phyloP scores from a whole-genome alignment of 2,888 invertebrate species.

The Sphaerophoria rueppellii region DNA sequence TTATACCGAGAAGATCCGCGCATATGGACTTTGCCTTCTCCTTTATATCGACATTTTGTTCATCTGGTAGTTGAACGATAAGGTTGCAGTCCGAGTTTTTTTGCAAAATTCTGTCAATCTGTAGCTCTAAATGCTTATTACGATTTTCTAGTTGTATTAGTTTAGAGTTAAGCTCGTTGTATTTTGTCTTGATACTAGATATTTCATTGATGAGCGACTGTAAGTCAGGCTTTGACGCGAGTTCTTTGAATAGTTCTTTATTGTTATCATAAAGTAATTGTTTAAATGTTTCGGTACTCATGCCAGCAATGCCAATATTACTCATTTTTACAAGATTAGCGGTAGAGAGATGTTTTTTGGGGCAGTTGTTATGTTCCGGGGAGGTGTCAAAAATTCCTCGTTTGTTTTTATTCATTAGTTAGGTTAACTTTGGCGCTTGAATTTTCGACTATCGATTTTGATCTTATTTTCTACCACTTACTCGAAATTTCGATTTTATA shows the following conservation, averaged over 20 bases:
- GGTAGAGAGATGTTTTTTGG: constrained; percentile 5
- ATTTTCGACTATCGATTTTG: background rate
- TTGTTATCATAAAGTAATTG: constrained; percentile 4
- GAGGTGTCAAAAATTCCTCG: constrained; percentile 6
- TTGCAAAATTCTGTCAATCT: no score
- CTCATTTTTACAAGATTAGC: background rate
- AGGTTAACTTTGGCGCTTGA: background rate
- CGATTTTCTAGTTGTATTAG: no score
- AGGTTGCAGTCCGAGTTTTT: no score
- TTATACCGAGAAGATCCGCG: no score
- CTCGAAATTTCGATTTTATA: background rate
- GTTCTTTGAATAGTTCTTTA: background rate
- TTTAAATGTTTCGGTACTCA: constrained; percentile 2
- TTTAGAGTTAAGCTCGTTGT: background rate
- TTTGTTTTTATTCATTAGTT: constrained; percentile 19
- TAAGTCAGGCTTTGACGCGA: constrained; percentile 22
- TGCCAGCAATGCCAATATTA: background rate
- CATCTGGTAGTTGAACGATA: background rate
- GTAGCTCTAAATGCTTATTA: no score
- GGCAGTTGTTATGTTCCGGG: background rate
- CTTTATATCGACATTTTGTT: background rate
- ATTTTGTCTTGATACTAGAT: background rate
- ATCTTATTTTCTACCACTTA: background rate
- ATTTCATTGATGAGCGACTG: constrained; percentile 6
- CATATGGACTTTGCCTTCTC: background rate